phyloP scores from a whole-genome alignment of 2,797 vertebrate genomes.

The Hyperoplus immaculatus region DNA sequence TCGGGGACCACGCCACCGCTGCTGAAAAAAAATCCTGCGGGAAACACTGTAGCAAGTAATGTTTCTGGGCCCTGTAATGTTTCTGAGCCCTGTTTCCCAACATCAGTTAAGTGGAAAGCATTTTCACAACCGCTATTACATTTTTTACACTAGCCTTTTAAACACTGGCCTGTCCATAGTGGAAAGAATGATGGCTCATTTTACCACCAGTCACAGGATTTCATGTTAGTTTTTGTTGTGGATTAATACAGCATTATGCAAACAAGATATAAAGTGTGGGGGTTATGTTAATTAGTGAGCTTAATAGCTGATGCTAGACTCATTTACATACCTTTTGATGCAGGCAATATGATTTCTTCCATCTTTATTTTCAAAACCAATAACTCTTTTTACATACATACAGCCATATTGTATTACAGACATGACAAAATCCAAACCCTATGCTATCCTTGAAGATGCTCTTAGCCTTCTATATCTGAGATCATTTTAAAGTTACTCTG shows the following conservation, averaged over 20 bases:
- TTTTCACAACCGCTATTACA: conserved; percentile 11
- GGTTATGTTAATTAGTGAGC: background rate
- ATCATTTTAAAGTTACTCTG: background rate
- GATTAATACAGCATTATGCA: background rate
- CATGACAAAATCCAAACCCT: background rate
- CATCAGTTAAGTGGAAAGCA: conserved; percentile 6
- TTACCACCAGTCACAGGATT: background rate
- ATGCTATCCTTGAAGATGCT: background rate
- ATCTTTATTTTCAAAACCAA: background rate
- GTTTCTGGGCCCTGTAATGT: background rate
- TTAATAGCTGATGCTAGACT: background rate
- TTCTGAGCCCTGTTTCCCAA: background rate
- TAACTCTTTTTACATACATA: background rate
- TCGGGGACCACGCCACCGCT: too few species aligned
- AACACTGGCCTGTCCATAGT: background rate
- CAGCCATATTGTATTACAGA: background rate
- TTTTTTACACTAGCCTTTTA: background rate
- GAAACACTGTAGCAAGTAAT: background rate
- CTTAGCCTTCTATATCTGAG: background rate
- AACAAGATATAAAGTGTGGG: background rate
- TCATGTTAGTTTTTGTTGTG: background rate
- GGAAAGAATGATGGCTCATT: conserved; percentile 15
- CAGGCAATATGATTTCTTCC: background rate
- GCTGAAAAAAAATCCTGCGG: too few species aligned
- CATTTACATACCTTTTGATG: background rate